A percentile compares a stretch with the other conserved stretches of the same genome.
Evolutionary conservation across 2,797 vertebrate genomes (phyloP).

Genomic region (Takifugu ocellatus): DNA sequence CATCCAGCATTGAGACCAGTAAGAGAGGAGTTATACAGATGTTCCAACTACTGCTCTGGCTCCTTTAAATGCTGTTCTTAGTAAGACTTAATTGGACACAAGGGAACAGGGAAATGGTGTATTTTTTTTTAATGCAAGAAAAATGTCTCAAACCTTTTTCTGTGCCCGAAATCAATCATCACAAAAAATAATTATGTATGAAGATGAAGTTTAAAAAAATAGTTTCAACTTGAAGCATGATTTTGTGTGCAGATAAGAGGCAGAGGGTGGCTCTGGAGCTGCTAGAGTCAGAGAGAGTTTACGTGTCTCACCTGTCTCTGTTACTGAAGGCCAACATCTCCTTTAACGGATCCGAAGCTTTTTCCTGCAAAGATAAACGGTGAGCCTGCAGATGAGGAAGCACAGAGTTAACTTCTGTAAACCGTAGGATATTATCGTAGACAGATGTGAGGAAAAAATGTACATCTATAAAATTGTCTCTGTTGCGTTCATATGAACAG

Average conservation of each 20-base stretch:
- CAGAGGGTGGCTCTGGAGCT: conserved; percentile 90
- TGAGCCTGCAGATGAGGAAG: conserved; percentile 44
- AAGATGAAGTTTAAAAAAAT: too few relatives aligned
- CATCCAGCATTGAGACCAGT: conserved; percentile 79
- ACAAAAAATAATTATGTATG: too few relatives aligned
- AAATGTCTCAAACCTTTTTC: too few relatives aligned
- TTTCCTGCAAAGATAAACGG: conserved; percentile 89
- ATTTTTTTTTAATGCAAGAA: too few relatives aligned
- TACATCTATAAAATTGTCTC: too few relatives aligned
- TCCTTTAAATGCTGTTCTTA: too few relatives aligned
- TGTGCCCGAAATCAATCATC: too few relatives aligned
- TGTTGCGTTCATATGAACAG: too few relatives aligned
- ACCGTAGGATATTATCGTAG: neutral
- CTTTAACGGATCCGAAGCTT: conserved; percentile 86
- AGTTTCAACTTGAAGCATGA: conserved; percentile 5
- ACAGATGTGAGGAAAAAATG: neutral
- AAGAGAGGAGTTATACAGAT: conserved; percentile 4
- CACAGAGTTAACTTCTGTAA: neutral
- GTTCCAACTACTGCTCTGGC: too few relatives aligned
- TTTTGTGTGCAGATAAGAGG: conserved; percentile 78
- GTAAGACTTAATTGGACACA: too few relatives aligned
- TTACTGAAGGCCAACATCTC: conserved; percentile 94
- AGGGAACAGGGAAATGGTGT: too few relatives aligned
- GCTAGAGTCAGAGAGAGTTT: conserved; percentile 93
- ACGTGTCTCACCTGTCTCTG: conserved; percentile 90